Base-by-base conservation (phyloP, 2,888 invertebrate species). In the Atethmia centrago region DNA sequence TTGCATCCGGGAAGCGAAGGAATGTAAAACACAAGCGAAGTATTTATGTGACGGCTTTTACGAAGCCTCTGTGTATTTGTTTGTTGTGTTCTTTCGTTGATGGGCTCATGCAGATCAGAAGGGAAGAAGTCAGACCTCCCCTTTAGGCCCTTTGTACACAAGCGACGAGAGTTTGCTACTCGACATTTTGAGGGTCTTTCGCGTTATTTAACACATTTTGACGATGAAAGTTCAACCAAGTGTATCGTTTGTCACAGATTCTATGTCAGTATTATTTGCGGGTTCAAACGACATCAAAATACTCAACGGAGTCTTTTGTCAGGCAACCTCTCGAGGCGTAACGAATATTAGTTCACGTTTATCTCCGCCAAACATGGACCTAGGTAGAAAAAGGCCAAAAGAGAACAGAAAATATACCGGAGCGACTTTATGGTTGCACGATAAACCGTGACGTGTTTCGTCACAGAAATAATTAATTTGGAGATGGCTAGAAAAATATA, bases 21-120 rank as follows among this genome's bases (percentile, higher is more conserved):
- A 87, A 84, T 83, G 85, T 85, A 79, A 83, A 86, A 87, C 79
- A 84, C 84, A 84, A 82, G 76, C 67, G 65, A 78, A 74, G 66
- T 79, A 84, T 84, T 87, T 81, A 87, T 84, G 74, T 80, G 77
- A 75, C 67, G 81, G 74, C 74, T 80, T 83, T 79, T 78, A 63
- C 77, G 77, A 84, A 80, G 84, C 74, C 79, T 69, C 63, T 55
- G 61, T 63, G 71, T 83, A 87, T 86, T 86, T 86, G 77, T 84
- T 78, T 82, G 74, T 82, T 84, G 82, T 74, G 71, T 85, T n/a
- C n/a, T 85, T 69, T 65, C 59, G 51, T 66, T 82, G 59, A 77
- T 81, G 85, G 77, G 76, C 49, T 71, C 78, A 87, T 80, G 65
- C 73, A 82, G 82, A 87, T 72, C 74, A 85, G 59, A 67, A 69